Evolutionary conservation across 2,888 invertebrate species (phyloP).

Genomic region (Ochlodes sylvanus): DNA sequence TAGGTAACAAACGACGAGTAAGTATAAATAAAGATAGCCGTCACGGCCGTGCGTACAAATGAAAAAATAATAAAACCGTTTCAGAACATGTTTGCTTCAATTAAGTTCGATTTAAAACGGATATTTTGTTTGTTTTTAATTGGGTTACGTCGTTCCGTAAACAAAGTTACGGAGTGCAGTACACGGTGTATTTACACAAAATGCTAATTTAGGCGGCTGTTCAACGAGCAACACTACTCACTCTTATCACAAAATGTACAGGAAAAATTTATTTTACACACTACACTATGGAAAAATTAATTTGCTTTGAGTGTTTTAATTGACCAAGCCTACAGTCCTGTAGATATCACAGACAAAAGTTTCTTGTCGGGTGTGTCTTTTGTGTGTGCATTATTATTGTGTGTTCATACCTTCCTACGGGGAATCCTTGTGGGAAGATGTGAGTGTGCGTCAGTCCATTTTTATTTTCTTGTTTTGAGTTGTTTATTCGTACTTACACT

Average conservation of each 20-base stretch:
- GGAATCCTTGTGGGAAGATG: too few species aligned
- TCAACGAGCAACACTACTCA: neutral
- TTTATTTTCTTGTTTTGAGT: too few species aligned
- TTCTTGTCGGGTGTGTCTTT: too few species aligned
- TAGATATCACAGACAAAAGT: too few species aligned
- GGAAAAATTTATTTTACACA: slow-evolving; percentile 19
- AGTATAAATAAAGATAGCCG: slow-evolving; percentile 23
- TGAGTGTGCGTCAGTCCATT: too few species aligned
- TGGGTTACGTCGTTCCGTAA: slow-evolving; percentile 33
- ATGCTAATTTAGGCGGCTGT: slow-evolving; percentile 34
- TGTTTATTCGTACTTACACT: too few species aligned
- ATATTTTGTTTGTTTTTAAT: slow-evolving; percentile 37
- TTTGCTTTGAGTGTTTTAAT: too few species aligned
- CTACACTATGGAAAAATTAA: neutral
- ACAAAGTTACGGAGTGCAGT: slow-evolving; percentile 35
- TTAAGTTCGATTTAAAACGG: slow-evolving; percentile 38
- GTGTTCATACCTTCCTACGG: too few species aligned
- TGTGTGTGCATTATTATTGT: too few species aligned
- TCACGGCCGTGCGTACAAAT: slow-evolving; percentile 23
- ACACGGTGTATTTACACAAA: slow-evolving; percentile 33
- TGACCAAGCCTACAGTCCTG: too few species aligned
- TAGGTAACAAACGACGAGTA: neutral
- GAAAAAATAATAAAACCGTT: slow-evolving; percentile 37
- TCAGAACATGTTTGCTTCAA: slow-evolving; percentile 37
- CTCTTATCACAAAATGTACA: neutral